Base-by-base conservation (phyloP, 2,888 invertebrate genomes). In the Xanthorhoe designata region DNA sequence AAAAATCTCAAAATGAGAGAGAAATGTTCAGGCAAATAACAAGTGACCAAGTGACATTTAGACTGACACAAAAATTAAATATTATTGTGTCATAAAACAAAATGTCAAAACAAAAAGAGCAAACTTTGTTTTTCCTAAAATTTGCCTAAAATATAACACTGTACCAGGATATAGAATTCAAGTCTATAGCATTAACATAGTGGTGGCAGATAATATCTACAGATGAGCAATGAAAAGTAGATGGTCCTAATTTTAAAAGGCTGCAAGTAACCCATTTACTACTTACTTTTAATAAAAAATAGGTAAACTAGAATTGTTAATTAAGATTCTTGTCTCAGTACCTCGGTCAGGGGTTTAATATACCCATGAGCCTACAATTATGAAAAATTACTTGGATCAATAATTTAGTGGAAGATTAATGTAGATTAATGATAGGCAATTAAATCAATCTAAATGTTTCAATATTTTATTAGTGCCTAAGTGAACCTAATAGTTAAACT, bases 61-160 rank as follows among this genome's bases (percentile, higher is more conserved):
- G 60, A 35, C 75, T 85, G 86, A 84, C 86, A 85, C 72, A 79
- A 79, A 81, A 83, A 77, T 73, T 52, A 74, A 77, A 78, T 79
- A 71, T 3, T 69, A 79, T 15, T 52, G 19, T 81, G 82, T 78
- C 80, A 82, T 47, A 57, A 75, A 75, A 4, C 24, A 53, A 61
- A 71, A 66, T 77, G 76, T 75, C 78, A 78, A 67, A 75, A 57
- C 67, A 77, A 77, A 74, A 47, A 47, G 1, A 47, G 47, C 5
- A 47, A 47, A 47, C 15, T 47, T 47, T 47, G 47, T 42, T 42
- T 42, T 42, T 42, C 38, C 13, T 13, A 42, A 42, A 13, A 10
- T 42, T 42, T 42, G 13, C 38, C 13, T 13, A 42, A 42, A 13
- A 10, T 13, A 42, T 42, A 2, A 42, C 38, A 10, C 10, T 9